phyloP scores from a whole-genome alignment of 2,888 invertebrate species.

The Chrysolina oricalcia region DNA sequence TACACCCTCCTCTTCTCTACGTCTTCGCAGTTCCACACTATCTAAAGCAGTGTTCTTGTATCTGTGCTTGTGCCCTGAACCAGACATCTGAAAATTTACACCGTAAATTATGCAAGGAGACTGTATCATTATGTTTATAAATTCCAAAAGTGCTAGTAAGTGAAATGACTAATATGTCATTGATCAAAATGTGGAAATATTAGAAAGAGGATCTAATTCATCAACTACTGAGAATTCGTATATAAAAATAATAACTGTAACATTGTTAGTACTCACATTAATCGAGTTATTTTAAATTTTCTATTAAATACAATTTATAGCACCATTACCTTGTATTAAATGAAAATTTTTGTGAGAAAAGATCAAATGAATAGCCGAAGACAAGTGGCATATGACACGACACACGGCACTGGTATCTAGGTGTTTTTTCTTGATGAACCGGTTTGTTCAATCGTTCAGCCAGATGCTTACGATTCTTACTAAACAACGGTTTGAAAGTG shows the following conservation, averaged over 20 bases:
- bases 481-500: too few relatives aligned
- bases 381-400: background rate
- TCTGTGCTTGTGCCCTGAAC: constrained; percentile 87
- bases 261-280: constrained; percentile 46
- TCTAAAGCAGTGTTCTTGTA: constrained; percentile 96
- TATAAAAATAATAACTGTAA: background rate
- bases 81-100: constrained; percentile 82
- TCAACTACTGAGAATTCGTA: background rate
- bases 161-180: constrained; percentile 9
- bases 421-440: too few relatives aligned
- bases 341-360: constrained; percentile 29
- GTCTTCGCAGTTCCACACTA: constrained; percentile 91
- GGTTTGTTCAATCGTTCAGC: too few relatives aligned
- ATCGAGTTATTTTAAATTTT: constrained; percentile 33
- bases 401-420: too few relatives aligned
- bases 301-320: constrained; percentile 42
- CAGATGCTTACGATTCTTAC: too few relatives aligned
- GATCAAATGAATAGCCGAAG: constrained; percentile 39
- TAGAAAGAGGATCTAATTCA: background rate
- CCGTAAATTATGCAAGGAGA: background rate
- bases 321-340: constrained; percentile 53
- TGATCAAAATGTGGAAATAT: constrained; percentile 16
- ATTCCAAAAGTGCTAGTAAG: background rate
- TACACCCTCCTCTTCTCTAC: constrained; percentile 96
- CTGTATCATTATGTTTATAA: background rate